Conservation (phyloP, 2,113 vertebrate genomes). For the Gymnogyps californianus region DNA sequence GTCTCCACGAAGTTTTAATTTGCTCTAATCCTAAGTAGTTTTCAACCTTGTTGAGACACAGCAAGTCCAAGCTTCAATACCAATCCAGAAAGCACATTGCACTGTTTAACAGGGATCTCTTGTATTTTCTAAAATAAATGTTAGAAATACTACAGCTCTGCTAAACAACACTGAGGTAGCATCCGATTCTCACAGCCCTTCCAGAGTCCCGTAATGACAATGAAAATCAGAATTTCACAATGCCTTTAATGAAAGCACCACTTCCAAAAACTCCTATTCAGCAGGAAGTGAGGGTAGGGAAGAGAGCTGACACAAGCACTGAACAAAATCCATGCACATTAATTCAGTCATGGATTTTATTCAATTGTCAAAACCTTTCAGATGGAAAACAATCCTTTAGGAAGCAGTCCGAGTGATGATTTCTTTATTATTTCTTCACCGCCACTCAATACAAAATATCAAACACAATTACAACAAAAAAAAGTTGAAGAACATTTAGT, state of each 20-base stretch:
- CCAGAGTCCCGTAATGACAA: not conserved
- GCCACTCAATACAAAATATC: not conserved
- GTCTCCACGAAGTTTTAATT: not conserved
- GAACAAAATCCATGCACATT: not conserved
- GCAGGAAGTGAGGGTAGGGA: not conserved
- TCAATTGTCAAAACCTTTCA: slow-evolving; percentile 32
- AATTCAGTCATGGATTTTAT: slow-evolving; percentile 16
- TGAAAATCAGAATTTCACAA: not conserved
- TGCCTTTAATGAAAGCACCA: not conserved
- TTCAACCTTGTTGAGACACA: not conserved
- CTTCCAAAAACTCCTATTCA: not conserved
- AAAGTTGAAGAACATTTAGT: not conserved
- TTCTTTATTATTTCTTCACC: slow-evolving; percentile 23
- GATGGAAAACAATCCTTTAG: slow-evolving; percentile 1
- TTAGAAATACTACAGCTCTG: not conserved
- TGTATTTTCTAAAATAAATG: not conserved
- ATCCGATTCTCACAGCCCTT: not conserved
- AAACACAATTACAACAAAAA: not conserved
- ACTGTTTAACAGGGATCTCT: not conserved
- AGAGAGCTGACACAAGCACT: not conserved
- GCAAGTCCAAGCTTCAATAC: not conserved
- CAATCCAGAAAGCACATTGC: not conserved
- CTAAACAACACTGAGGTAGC: not conserved
- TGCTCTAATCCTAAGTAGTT: not conserved
- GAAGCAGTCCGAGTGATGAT: not conserved